Conservation (phyloP, 2,113 vertebrate species). For the Isurus oxyrinchus region DNA sequence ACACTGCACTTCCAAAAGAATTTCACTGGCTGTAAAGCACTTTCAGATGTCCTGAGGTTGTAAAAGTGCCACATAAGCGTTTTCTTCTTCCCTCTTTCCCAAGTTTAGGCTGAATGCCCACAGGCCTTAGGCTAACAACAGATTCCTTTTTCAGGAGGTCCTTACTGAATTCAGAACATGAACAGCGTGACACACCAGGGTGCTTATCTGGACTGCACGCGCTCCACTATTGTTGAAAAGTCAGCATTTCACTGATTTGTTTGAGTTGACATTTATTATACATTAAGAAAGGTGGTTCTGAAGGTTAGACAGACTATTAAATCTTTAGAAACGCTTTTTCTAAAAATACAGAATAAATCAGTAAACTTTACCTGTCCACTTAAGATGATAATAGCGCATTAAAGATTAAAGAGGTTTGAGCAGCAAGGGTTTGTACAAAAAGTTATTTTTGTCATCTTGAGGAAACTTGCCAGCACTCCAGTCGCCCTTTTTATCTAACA, state of each 20-base stretch:
- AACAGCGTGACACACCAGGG: not conserved
- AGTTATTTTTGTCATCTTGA: not conserved
- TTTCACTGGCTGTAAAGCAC: not conserved
- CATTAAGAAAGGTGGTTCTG: slow-evolving; percentile 12
- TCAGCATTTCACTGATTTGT: not conserved
- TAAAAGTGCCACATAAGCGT: not conserved
- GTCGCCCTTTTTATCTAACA: not conserved
- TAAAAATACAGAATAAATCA: slow-evolving; percentile 10
- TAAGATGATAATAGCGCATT: not conserved
- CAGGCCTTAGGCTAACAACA: not conserved
- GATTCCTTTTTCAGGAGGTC: not conserved
- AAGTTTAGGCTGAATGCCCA: not conserved
- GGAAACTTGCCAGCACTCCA: not conserved
- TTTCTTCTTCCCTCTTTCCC: not conserved
- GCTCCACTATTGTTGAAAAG: not conserved
- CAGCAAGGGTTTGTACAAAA: not conserved
- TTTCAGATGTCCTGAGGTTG: not conserved
- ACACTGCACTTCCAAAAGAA: not conserved
- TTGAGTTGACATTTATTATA: not conserved
- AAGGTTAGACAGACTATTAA: not conserved
- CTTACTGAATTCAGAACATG: not conserved
- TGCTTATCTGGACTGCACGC: not conserved
- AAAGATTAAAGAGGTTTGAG: not conserved
- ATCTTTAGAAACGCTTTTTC: slow-evolving; percentile 3
- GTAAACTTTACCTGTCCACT: not conserved